These are phyloP conservation scores for Hypomesus transpacificus DNA, from an alignment of 2,113 vertebrate species.

Conservation along the genomic window DNA sequence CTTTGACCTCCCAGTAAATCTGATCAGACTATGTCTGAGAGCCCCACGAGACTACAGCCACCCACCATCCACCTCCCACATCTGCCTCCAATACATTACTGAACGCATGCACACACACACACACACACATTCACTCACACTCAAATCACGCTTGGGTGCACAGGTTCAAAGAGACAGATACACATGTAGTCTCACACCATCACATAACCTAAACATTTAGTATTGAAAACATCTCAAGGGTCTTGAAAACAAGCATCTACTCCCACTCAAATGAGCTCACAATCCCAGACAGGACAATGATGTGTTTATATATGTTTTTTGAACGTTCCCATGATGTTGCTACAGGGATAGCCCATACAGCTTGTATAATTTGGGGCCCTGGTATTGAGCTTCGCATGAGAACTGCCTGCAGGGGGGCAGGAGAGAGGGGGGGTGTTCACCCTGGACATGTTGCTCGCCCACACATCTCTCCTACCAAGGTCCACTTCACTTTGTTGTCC, in stretches of 20 bases:
- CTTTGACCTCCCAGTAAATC: constrained; percentile 67
- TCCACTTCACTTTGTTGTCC: constrained; percentile 65
- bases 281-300: neutral
- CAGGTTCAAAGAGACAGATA: too few relatives aligned
- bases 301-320: neutral
- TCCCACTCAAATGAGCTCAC: neutral
- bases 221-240: too few relatives aligned
- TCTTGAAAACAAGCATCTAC: too few relatives aligned
- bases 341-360: neutral
- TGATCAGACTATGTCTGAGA: constrained; percentile 54
- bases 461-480: constrained; percentile 45
- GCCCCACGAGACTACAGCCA: constrained; percentile 37
- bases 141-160: neutral
- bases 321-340: neutral
- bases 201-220: too few relatives aligned
- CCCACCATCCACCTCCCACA: constrained; percentile 30
- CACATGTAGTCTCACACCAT: too few relatives aligned
- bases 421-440: constrained; percentile 34
- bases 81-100: neutral
- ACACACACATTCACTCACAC: constrained; percentile 5
- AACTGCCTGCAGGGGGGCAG: constrained; percentile 25
- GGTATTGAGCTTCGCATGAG: constrained; percentile 32
- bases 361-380: neutral
- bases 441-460: constrained; percentile 49
- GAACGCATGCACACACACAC: neutral